Evolutionary conservation across 2,797 vertebrate genomes (phyloP), one percentile per base, ranked within the genome.

Genomic region (Florisuga fusca): DNA sequence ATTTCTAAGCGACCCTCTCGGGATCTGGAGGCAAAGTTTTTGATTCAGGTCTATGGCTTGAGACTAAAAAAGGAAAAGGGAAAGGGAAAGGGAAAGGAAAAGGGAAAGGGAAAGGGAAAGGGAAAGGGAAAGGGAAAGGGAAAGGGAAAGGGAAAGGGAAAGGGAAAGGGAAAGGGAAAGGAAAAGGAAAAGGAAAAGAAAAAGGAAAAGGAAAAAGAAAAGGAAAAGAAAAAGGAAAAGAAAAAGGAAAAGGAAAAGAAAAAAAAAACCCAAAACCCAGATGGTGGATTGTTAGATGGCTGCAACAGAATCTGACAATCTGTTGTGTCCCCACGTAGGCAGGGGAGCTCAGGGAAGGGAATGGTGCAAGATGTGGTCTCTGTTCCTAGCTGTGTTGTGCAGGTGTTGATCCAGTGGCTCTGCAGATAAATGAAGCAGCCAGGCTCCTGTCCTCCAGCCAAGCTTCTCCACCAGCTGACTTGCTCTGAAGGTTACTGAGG

Each of bases 221-320:
- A 14, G 13, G 6, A 15, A 41, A 41, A 41, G 14, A 41, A 41
- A 41, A 41, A n/a, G n/a, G n/a, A n/a, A n/a, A n/a, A n/a, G n/a
- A n/a, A 90, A 89, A 95, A 77, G 63, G 90, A 88, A 41, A 41
- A 41, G 5, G 13, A 15, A 41, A 41, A 14, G 13, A 14, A 15
- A 41, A 41, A 41, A 41, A 41, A 41, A 41, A 41, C 5, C 12
- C 38, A 41, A 41, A 41, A 36, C 8, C 0, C 87, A 91, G 95
- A 91, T 97, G 95, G 94, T 53, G 82, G 74, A 53, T 69, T 79
- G 88, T 86, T 73, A 46, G 88, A 85, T 51, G 91, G 83, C 93
- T 93, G 91, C 90, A 82, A n/a, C 91, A 95, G 94, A 75, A 96
- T 82, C 80, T 15, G 67, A 67, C 90, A 96, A 72, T 78, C 94